Evolutionary conservation across 2,888 invertebrate genomes (phyloP).

Genomic region (Sthenelais limicola): DNA sequence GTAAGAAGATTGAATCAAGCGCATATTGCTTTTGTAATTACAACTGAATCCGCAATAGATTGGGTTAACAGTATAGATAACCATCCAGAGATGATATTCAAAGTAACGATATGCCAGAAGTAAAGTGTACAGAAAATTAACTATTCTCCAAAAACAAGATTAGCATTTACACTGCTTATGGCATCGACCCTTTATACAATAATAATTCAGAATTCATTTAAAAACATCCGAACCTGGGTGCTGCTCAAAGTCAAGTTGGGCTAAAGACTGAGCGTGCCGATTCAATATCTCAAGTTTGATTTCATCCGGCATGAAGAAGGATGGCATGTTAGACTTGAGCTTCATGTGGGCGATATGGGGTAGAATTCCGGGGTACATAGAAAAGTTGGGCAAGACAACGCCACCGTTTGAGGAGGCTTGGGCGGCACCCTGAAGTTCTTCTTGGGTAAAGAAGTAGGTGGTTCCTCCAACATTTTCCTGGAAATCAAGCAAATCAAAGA

Average conservation of each 20-base stretch:
- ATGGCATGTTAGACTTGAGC: conserved; percentile 68
- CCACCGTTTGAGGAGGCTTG: conserved; percentile 56
- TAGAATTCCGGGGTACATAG: conserved; percentile 70
- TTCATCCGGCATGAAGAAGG: conserved; percentile 88
- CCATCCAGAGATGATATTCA: too few relatives aligned
- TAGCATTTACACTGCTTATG: too few relatives aligned
- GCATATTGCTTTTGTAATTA: too few relatives aligned
- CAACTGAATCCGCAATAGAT: too few relatives aligned
- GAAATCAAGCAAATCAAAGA: not conserved
- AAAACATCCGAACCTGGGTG: conserved; percentile 73
- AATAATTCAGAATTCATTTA: too few relatives aligned
- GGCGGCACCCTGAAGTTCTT: conserved; percentile 58
- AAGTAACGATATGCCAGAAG: too few relatives aligned
- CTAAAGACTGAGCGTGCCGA: conserved; percentile 81
- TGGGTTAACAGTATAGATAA: too few relatives aligned
- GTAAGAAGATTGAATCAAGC: too few relatives aligned
- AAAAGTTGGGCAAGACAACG: conserved; percentile 71
- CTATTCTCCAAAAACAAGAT: too few relatives aligned
- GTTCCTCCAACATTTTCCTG: conserved; percentile 82
- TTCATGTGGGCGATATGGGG: conserved; percentile 72
- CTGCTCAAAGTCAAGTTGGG: conserved; percentile 80
- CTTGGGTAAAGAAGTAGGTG: conserved; percentile 86
- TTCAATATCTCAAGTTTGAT: conserved; percentile 85
- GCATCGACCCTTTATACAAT: too few relatives aligned
- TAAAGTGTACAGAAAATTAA: too few relatives aligned